Percentiles rank a stretch among this genome's conserved stretches.
Evolutionary conservation across 2,888 invertebrate genomes (phyloP).

Genomic region (Ephialtes manifestator): DNA sequence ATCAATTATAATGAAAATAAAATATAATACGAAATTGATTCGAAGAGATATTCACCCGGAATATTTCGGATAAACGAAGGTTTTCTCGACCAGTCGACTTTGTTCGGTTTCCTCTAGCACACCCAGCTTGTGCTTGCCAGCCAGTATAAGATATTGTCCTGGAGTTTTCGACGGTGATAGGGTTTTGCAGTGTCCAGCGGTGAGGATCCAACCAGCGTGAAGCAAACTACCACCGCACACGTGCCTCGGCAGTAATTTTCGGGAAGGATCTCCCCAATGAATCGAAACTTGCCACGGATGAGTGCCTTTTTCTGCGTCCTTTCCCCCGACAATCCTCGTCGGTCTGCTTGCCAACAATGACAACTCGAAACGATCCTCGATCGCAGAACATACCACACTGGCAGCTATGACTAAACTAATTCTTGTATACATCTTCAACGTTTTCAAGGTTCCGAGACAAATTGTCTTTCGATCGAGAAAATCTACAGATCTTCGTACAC

Average conservation of each 20-base stretch:
- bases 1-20: neutral
- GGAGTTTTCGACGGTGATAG: slow-evolving; percentile 70
- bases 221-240: slow-evolving; percentile 87
- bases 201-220: slow-evolving; percentile 85
- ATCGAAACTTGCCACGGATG: slow-evolving; percentile 87
- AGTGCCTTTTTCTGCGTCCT: slow-evolving; percentile 83
- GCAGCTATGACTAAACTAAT: slow-evolving; percentile 22
- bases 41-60: slow-evolving; percentile 74
- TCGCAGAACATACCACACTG: slow-evolving; percentile 4
- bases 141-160: slow-evolving; percentile 71
- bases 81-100: slow-evolving; percentile 73
- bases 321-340: slow-evolving; percentile 80
- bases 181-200: slow-evolving; percentile 86
- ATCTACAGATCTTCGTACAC: slow-evolving; percentile 18
- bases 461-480: slow-evolving; percentile 1
- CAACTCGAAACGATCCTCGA: slow-evolving; percentile 50
- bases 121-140: slow-evolving; percentile 79
- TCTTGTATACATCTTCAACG: slow-evolving; percentile 29
- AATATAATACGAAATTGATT: slow-evolving; percentile 6
- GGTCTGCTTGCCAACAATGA: slow-evolving; percentile 77
- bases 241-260: slow-evolving; percentile 81
- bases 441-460: neutral
- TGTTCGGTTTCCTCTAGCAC: slow-evolving; percentile 79
- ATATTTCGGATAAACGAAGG: slow-evolving; percentile 79
- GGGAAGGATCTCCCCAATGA: slow-evolving; percentile 79